Evolutionary conservation across 1,140 invertebrate genomes (phyloP).

Genomic region (Cherax quadricarinatus): DNA sequence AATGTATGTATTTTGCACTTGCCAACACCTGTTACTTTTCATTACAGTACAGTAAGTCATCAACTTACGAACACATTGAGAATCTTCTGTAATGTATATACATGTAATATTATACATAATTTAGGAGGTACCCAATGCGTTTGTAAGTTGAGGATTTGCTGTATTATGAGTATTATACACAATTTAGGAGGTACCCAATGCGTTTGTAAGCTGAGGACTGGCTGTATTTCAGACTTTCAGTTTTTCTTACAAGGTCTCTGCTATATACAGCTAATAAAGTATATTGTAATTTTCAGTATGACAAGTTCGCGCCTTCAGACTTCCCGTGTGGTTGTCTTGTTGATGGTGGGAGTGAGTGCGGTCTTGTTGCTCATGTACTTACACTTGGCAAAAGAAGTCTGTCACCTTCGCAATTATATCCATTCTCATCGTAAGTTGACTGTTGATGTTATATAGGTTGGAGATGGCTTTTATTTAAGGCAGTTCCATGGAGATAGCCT

Average conservation of each 20-base stretch:
- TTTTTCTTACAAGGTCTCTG: not conserved
- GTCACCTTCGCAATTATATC: conserved; percentile 41
- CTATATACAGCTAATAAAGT: not conserved
- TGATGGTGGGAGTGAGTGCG: conserved; percentile 47
- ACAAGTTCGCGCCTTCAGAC: conserved; percentile 24
- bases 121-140: too few relatives aligned
- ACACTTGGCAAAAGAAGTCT: conserved; percentile 49
- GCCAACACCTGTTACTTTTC: too few relatives aligned
- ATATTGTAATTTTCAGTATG: conserved; percentile 19
- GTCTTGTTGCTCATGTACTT: conserved; percentile 52
- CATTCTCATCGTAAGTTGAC: conserved; percentile 33
- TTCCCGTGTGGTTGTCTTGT: conserved; percentile 34
- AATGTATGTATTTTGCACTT: too few relatives aligned
- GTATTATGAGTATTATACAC: too few relatives aligned
- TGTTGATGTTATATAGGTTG: too few relatives aligned
- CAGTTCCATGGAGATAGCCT: not conserved
- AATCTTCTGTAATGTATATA: too few relatives aligned
- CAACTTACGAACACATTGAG: too few relatives aligned
- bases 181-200: too few relatives aligned
- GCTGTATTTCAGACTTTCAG: not conserved
- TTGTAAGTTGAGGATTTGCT: too few relatives aligned
- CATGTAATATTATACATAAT: too few relatives aligned
- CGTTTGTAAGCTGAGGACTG: too few relatives aligned
- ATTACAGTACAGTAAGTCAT: too few relatives aligned
- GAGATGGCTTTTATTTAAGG: not conserved